Conservation (phyloP, 2,888 invertebrate species). For the Stratiomys singularior region DNA sequence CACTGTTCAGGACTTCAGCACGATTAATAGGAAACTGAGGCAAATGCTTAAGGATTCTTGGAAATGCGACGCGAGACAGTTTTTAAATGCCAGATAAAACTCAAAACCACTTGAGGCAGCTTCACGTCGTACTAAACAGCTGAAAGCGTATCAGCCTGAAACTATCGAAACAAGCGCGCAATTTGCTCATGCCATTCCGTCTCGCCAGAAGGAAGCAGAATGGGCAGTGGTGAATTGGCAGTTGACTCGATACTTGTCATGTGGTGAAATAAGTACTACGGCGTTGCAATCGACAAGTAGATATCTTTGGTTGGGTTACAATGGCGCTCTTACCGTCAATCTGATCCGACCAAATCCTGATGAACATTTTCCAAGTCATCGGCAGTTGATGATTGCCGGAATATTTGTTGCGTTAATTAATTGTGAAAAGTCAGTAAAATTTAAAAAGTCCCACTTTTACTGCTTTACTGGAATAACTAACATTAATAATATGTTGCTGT, state of each 20-base stretch:
- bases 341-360: too few species aligned
- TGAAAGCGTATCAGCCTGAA: neutral
- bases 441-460: too few species aligned
- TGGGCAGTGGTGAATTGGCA: neutral
- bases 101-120: neutral
- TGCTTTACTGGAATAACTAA: too few species aligned
- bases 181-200: neutral
- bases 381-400: too few species aligned
- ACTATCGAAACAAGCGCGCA: neutral
- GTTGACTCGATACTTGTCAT: neutral
- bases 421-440: too few species aligned
- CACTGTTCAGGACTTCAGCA: neutral
- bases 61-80: neutral
- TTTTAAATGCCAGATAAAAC: too few species aligned
- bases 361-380: too few species aligned
- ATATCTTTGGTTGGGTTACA: too few species aligned
- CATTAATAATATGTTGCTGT: too few species aligned
- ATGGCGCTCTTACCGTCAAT: too few species aligned
- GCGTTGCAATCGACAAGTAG: too few species aligned
- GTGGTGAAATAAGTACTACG: neutral
- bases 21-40: neutral
- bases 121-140: neutral
- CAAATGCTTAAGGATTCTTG: neutral
- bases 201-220: neutral
- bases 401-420: too few species aligned